Evolutionary conservation across 2,888 invertebrate genomes (phyloP).

Genomic region (Enchytraeus crypticus): DNA sequence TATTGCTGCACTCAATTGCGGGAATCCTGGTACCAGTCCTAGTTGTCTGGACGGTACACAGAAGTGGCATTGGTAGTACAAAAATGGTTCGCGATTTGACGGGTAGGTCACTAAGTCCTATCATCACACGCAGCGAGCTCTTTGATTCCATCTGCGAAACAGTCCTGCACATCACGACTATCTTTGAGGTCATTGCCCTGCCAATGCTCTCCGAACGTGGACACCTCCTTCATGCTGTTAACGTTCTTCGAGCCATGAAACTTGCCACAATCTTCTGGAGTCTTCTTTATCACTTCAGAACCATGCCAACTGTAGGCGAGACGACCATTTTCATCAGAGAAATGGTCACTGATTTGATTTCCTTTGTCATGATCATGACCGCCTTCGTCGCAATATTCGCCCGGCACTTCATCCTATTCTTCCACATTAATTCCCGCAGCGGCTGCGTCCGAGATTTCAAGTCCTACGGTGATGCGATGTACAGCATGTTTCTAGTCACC

Average conservation of each 20-base stretch:
- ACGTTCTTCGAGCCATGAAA: neutral
- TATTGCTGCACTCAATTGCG: neutral
- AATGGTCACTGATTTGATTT: slow-evolving; percentile 1
- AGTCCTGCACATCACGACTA: neutral
- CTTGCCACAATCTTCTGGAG: neutral
- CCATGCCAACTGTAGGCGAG: neutral
- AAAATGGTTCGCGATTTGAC: too few relatives aligned
- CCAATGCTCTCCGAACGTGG: neutral
- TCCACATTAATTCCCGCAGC: slow-evolving; percentile 1
- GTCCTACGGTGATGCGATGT: slow-evolving; percentile 1
- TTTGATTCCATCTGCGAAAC: neutral
- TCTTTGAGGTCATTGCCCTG: slow-evolving; percentile 3
- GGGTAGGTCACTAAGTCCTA: too few relatives aligned
- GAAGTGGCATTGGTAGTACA: too few relatives aligned
- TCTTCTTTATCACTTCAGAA: neutral
- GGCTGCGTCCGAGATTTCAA: slow-evolving; percentile 8
- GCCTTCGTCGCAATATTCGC: slow-evolving; percentile 3
- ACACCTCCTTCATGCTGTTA: neutral
- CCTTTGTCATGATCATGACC: slow-evolving; percentile 3
- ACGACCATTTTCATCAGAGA: slow-evolving; percentile 7
- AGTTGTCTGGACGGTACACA: too few relatives aligned
- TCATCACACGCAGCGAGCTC: neutral
- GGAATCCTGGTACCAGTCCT: neutral
- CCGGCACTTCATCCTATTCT: slow-evolving; percentile 11
- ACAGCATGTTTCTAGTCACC: slow-evolving; percentile 3